Evolutionary conservation across 2,113 vertebrate genomes (phyloP).

Genomic region (Equus przewalskii): DNA sequence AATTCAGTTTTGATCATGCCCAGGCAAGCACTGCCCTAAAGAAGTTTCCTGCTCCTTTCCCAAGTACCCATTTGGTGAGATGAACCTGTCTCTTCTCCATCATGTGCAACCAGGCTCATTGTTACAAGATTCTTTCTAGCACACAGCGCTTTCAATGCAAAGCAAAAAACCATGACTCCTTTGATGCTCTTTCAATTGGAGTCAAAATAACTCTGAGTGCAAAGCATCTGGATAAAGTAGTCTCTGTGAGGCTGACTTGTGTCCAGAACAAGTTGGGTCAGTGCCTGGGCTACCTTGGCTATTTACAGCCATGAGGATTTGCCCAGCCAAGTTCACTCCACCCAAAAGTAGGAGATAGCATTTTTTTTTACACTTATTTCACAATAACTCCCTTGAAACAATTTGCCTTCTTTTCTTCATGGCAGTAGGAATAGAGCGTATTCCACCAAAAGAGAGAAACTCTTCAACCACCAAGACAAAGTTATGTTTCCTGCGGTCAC

Average conservation of each 20-base stretch:
- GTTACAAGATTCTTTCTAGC: neutral
- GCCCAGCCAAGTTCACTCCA: neutral
- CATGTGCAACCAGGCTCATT: constrained; percentile 30
- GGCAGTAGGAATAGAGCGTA: neutral
- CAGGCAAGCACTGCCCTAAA: neutral
- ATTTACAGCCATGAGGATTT: neutral
- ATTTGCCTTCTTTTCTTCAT: neutral
- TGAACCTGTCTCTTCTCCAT: neutral
- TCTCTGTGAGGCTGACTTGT: neutral
- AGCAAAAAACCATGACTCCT: constrained; percentile 1
- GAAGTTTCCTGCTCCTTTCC: neutral
- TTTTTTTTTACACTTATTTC: neutral
- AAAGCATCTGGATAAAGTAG: neutral
- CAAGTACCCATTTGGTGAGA: neutral
- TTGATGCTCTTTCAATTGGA: neutral
- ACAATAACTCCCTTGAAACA: neutral
- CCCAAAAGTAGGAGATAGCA: neutral
- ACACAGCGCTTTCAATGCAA: neutral
- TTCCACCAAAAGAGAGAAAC: neutral
- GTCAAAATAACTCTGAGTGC: neutral
- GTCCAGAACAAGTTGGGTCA: neutral
- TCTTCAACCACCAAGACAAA: neutral
- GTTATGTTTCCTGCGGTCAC: neutral
- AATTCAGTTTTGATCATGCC: neutral
- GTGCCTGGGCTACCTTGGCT: neutral